Conservation (phyloP, 2,113 vertebrate species). For the Lipotes vexillifer region DNA sequence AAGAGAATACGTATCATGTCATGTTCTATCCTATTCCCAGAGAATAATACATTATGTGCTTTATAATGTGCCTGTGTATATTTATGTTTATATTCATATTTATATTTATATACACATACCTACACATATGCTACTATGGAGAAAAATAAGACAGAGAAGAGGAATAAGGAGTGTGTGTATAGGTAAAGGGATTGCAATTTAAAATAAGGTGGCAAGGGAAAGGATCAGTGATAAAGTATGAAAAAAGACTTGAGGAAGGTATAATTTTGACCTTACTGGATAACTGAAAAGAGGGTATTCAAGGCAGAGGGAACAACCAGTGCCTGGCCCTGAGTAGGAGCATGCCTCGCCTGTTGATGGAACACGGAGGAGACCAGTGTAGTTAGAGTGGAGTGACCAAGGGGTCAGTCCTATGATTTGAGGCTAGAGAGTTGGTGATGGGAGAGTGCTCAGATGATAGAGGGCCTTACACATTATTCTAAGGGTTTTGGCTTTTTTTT, state of each 20-base stretch:
- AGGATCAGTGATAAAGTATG: background rate
- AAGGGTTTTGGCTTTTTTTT: background rate
- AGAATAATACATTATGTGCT: background rate
- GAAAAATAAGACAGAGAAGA: background rate
- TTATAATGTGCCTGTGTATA: too few species aligned
- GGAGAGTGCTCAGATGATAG: background rate
- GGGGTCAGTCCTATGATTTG: background rate
- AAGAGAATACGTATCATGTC: background rate
- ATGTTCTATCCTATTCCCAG: background rate
- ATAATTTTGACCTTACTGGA: background rate
- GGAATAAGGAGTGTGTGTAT: background rate
- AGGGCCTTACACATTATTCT: background rate
- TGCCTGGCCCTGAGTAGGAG: background rate
- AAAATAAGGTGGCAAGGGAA: background rate
- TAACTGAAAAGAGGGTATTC: background rate
- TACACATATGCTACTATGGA: background rate
- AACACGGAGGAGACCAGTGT: background rate
- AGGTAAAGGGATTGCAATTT: background rate
- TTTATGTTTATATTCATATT: background rate
- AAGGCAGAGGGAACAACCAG: background rate
- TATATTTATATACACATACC: background rate
- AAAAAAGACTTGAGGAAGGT: background rate
- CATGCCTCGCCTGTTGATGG: accelerated
- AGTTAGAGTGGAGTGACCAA: background rate
- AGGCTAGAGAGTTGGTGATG: background rate